Conservation (phyloP, 2,797 vertebrate species). For the Cirrhinus molitorella region DNA sequence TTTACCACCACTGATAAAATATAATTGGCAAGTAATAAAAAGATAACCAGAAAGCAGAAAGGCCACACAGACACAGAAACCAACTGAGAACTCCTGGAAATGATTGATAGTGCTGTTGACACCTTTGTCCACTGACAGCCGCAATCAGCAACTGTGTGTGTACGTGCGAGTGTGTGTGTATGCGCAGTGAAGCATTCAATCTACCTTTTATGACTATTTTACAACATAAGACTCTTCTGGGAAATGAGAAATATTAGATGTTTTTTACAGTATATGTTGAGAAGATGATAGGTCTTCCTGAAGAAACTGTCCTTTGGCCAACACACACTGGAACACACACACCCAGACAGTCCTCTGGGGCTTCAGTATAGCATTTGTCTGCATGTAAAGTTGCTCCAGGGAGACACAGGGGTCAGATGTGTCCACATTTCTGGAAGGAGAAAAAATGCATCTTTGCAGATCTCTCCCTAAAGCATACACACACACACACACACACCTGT, state of each 20-base stretch:
- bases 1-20: conserved; percentile 78
- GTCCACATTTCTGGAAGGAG: background rate
- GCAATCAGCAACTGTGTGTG: conserved; percentile 64
- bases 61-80: conserved; percentile 65
- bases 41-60: conserved; percentile 62
- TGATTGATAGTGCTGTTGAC: conserved; percentile 72
- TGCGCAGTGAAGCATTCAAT: conserved; percentile 33
- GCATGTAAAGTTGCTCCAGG: conserved; percentile 7
- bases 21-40: conserved; percentile 79
- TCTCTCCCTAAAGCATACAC: background rate
- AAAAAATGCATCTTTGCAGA: conserved; percentile 6
- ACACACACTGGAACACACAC: conserved; percentile 52
- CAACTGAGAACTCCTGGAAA: conserved; percentile 67
- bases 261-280: conserved; percentile 38
- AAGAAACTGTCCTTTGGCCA: conserved; percentile 20
- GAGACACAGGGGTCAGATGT: conserved; percentile 1
- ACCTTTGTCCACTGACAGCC: conserved; percentile 64
- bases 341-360: background rate
- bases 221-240: conserved; percentile 30
- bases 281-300: conserved; percentile 19
- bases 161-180: conserved; percentile 38
- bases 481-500: background rate
- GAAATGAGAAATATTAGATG: conserved; percentile 41
- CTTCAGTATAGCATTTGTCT: conserved; percentile 3
- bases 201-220: conserved; percentile 41